Evolutionary conservation across 2,797 vertebrate species (phyloP).

Genomic region (Margarornis squamiger): DNA sequence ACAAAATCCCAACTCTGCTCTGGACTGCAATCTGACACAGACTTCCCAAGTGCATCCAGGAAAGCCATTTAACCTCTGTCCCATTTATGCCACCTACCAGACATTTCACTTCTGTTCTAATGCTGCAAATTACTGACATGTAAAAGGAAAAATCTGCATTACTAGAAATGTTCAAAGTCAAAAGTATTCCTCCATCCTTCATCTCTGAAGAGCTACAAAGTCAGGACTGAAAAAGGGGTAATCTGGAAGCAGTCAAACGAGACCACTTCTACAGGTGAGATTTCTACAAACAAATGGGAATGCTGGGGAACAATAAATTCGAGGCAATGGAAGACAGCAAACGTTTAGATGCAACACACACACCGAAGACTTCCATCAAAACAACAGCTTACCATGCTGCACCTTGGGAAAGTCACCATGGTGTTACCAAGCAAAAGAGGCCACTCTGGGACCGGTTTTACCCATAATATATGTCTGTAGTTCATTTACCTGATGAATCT

Average conservation of each 20-base stretch:
- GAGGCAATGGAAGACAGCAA: background rate
- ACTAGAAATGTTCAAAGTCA: background rate
- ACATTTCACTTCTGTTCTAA: background rate
- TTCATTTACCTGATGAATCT: constrained; percentile 7
- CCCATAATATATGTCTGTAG: background rate
- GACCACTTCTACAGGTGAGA: background rate
- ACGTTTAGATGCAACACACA: background rate
- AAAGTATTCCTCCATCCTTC: background rate
- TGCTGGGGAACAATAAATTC: background rate
- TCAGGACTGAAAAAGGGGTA: background rate
- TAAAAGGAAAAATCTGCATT: background rate
- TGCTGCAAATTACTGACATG: background rate
- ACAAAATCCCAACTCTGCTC: background rate
- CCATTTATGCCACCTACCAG: background rate
- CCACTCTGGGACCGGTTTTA: background rate
- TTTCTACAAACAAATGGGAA: background rate
- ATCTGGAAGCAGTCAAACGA: background rate
- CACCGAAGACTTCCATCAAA: background rate
- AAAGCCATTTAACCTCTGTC: background rate
- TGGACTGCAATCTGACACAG: background rate
- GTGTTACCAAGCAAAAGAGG: background rate
- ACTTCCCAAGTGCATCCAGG: background rate
- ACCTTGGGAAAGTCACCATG: background rate
- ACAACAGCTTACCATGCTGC: background rate
- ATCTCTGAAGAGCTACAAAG: constrained; percentile 5